Base-by-base conservation (phyloP, 2,797 vertebrate species). In the Orestias chungarensis region DNA sequence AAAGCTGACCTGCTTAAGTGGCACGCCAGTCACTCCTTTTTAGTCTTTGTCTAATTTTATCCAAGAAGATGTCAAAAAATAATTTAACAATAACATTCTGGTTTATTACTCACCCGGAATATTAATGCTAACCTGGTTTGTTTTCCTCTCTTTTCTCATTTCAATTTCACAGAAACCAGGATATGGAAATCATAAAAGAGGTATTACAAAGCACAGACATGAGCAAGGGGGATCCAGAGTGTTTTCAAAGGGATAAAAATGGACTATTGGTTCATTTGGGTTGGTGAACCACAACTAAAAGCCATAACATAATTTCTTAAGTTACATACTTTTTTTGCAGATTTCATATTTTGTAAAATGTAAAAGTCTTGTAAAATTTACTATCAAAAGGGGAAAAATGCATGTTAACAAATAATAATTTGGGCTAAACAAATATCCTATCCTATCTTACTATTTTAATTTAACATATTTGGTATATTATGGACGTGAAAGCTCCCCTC, bases 151-250 rank as follows among this genome's bases (percentile, higher is more conserved):
- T 14, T 15, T 62, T 54, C 61, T 64, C 29, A 55, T 15, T 76
- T 31, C 35, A 62, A 67, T 52, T 11, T 69, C 4, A 73, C 86
- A 93, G 92, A 90, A 86, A 87, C 79, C 86, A 64, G 91, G 82
- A 87, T 93, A 88, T 83, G 91, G 91, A 79, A 85, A 88, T 82
- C 88, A 84, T 74, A 91, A 84, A 86, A 94, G 93, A 93, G 93
- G 93, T 94, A 92, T 57, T 12, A 68, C 14, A 49, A 67, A 31
- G 0, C 46, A 70, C 4, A 68, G 64, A 65, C 38, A 25, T 20
- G 9, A 6, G 27, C 27, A 18, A 10, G 27, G 50, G 54, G 57
- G 31, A 17, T 33, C 8, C 31, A 59, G 10, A 59, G n/a, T 38
- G 38, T 38, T 23, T 23, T 61, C 9, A 61, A 38, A 23, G 31